Evolutionary conservation across 2,888 invertebrate species (phyloP).

Genomic region (Nasonovia ribisnigri): DNA sequence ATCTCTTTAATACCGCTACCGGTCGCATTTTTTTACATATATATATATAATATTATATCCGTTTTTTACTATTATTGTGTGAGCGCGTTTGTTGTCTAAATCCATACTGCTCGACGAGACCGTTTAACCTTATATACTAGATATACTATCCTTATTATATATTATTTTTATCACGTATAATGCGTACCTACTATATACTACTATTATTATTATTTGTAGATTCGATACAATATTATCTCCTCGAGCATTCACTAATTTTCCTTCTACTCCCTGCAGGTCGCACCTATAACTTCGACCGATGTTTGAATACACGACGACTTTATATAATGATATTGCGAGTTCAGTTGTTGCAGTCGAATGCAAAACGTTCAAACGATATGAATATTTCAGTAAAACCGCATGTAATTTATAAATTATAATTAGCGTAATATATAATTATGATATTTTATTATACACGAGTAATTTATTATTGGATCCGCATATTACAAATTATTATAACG

Average conservation of each 20-base stretch:
- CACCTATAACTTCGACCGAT: neutral
- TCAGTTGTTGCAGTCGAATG: neutral
- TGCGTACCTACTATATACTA: neutral
- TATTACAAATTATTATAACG: conserved; percentile 22
- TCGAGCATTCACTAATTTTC: neutral
- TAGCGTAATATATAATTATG: neutral
- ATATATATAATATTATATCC: neutral
- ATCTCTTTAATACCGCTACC: conserved; percentile 21
- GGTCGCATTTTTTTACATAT: conserved; percentile 1
- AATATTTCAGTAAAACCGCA: neutral
- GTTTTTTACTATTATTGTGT: neutral
- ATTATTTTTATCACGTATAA: neutral
- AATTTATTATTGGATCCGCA: neutral
- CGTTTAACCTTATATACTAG: neutral
- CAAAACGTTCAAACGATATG: neutral
- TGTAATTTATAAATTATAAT: neutral
- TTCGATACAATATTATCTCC: neutral
- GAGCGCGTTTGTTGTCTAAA: neutral
- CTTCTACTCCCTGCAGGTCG: neutral
- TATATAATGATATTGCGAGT: neutral
- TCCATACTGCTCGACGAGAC: neutral
- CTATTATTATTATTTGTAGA: neutral
- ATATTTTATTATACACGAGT: neutral
- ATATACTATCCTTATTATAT: neutral
- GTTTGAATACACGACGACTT: neutral